These are phyloP conservation scores for Hesperia comma DNA, from an alignment of 2,888 invertebrate genomes.

Conservation along the genomic window DNA sequence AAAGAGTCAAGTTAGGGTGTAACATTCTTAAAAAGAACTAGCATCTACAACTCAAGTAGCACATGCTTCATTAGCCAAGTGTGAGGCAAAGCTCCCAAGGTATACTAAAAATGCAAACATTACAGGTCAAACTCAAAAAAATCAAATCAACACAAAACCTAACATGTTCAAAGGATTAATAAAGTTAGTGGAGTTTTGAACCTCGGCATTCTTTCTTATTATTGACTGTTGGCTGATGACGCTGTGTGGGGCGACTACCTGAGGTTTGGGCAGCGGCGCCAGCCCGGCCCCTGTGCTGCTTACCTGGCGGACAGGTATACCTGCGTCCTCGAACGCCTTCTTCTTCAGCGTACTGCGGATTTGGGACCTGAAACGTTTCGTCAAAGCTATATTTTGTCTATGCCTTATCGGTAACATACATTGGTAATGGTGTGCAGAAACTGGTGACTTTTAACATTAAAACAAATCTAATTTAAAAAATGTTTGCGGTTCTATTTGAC, in stretches of 20 bases:
- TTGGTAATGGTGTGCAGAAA: too few species aligned
- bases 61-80: constrained; percentile 35
- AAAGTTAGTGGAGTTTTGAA: constrained; percentile 77
- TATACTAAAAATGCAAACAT: constrained; percentile 18
- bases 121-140: constrained; percentile 49
- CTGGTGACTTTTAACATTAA: too few species aligned
- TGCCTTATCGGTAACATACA: too few species aligned
- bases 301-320: constrained; percentile 88
- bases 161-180: constrained; percentile 43
- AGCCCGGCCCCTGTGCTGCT: constrained; percentile 79
- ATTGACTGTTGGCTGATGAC: constrained; percentile 63
- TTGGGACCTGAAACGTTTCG: constrained; percentile 87
- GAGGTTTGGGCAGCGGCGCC: constrained; percentile 59
- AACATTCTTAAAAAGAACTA: constrained; percentile 15
- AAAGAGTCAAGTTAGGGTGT: too few species aligned
- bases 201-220: constrained; percentile 83
- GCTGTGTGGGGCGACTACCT: constrained; percentile 63
- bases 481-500: too few species aligned
- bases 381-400: neutral
- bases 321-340: constrained; percentile 94
- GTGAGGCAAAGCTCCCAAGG: constrained; percentile 35
- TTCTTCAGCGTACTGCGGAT: constrained; percentile 93
- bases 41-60: constrained; percentile 35
- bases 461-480: too few species aligned
- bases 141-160: constrained; percentile 56